These are phyloP conservation scores for Spodoptera exigua DNA, from an alignment of 2,888 invertebrate genomes.

Conservation along the genomic window DNA sequence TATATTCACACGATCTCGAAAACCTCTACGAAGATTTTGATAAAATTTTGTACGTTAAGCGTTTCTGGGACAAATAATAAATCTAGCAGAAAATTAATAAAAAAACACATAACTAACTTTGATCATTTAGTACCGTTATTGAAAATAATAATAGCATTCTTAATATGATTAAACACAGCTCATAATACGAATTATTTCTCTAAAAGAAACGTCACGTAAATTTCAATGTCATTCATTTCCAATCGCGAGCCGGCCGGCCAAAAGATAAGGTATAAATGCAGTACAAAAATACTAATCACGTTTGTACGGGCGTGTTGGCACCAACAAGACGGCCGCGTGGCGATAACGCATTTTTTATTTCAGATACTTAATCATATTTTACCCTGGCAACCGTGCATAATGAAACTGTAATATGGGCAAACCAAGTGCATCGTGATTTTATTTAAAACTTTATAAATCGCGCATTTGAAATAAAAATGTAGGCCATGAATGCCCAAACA, in stretches of 20 bases:
- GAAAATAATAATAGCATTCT: not conserved
- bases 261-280: constrained; percentile 46
- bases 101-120: too few relatives aligned
- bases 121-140: too few relatives aligned
- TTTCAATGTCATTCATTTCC: constrained; percentile 18
- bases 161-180: constrained; percentile 1
- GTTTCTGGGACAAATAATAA: too few relatives aligned
- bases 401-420: too few relatives aligned
- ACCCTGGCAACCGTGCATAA: not conserved
- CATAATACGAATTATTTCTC: constrained; percentile 3
- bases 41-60: too few relatives aligned
- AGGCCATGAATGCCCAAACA: too few relatives aligned
- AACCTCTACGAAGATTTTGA: too few relatives aligned
- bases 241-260: constrained; percentile 11
- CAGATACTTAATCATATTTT: constrained; percentile 8
- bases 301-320: constrained; percentile 43
- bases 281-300: constrained; percentile 49
- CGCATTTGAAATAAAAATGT: too few relatives aligned
- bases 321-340: constrained; percentile 39
- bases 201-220: constrained; percentile 17
- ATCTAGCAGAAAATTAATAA: too few relatives aligned
- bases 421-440: too few relatives aligned
- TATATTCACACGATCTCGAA: too few relatives aligned
- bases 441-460: too few relatives aligned
- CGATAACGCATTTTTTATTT: constrained; percentile 37